A percentile compares a stretch with the other conserved stretches of the same genome.
These are phyloP conservation scores for Scaptomyza reducta DNA, from an alignment of 2,888 invertebrate species.

Conservation along the genomic window DNA sequence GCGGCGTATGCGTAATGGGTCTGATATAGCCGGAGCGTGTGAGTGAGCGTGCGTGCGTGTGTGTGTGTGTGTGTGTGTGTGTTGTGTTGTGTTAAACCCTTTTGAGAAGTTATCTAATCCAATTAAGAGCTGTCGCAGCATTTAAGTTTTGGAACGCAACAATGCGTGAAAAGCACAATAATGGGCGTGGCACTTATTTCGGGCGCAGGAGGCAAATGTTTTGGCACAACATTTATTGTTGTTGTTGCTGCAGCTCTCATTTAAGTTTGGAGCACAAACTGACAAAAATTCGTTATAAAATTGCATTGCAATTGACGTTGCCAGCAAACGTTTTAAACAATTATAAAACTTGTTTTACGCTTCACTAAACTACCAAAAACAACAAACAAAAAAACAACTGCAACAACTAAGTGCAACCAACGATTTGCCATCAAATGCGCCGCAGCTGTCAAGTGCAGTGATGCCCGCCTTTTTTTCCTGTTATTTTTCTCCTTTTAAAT, in stretches of 20 bases:
- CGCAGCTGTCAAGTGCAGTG: slow-evolving; percentile 74
- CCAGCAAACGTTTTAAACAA: slow-evolving; percentile 75
- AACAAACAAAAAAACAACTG: slow-evolving; percentile 15
- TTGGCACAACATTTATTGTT: slow-evolving; percentile 51
- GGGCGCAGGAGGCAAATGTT: slow-evolving; percentile 32
- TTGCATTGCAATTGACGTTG: slow-evolving; percentile 71
- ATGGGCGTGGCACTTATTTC: slow-evolving; percentile 34
- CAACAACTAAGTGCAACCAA: slow-evolving; percentile 63
- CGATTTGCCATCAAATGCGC: slow-evolving; percentile 75
- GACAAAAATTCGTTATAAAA: slow-evolving; percentile 78
- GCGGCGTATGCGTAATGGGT: slow-evolving; percentile 51
- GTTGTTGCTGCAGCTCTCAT: slow-evolving; percentile 61
- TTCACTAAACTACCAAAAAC: slow-evolving; percentile 62
- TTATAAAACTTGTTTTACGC: slow-evolving; percentile 78
- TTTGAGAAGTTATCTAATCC: slow-evolving; percentile 75
- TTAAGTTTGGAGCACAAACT: slow-evolving; percentile 74
- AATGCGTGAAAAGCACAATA: slow-evolving; percentile 62
- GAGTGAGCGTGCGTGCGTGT: background rate
- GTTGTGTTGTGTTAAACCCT: slow-evolving; percentile 65
- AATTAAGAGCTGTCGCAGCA: slow-evolving; percentile 73
- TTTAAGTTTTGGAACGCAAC: slow-evolving; percentile 57
- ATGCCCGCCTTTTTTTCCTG: slow-evolving; percentile 26
- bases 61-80: too few species aligned
- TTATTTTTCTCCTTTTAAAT: background rate
- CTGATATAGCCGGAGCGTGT: slow-evolving; percentile 12